Base-by-base conservation (phyloP, 2,113 vertebrate genomes). In the Lophochroa leadbeateri region DNA sequence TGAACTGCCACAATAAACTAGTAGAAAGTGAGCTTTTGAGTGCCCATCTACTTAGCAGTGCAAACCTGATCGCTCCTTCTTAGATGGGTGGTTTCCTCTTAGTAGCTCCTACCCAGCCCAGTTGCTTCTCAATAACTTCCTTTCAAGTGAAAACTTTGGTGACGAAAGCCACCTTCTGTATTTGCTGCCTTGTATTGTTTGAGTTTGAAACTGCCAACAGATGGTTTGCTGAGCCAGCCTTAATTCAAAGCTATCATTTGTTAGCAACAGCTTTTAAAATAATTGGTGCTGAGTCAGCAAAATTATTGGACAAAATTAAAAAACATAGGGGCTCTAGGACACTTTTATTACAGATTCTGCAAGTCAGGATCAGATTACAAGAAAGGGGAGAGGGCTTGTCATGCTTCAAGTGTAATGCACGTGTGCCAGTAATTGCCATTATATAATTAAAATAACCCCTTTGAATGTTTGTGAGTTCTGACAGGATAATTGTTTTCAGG, bases 401-500 rank as follows among this genome's bases (percentile, higher is more conserved):
- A 70, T 78, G 86, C 75, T 91, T 74, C 31, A 93, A 88, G 83
- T 31, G 72, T 37, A 44, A 79, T 24, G 50, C 91, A 79, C 2
- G 17, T 94, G 94, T 67, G 82, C 80, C 91, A 64, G 27, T 86
- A 84, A 92, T 80, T 87, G 37, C 69, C 71, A 41, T 94, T 74
- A 77, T 52, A 44, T 68, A 93, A 95, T 90, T 96, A 96, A 95
- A 96, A 90, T 76, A 85, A 87, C 24, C 82, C 37, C 28, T 80
- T 39, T 70, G 91, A 91, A 72, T 70, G 41, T 27, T 93, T 63
- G 77, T 52, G 61, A 52, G 70, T 85, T 88, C 82, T 33, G 27
- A 88, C 46, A 20, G 27, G n/a, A 25, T 95, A 92, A 97, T 77
- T 86, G 89, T 92, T 97, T 96, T 97, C 97, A 96, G 95, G 64